Evolutionary conservation across 37 sponge, comb jelly and placozoan genomes (phyloP), one percentile per base, ranked within the genome.

Genomic region (Agelas oroides): DNA sequence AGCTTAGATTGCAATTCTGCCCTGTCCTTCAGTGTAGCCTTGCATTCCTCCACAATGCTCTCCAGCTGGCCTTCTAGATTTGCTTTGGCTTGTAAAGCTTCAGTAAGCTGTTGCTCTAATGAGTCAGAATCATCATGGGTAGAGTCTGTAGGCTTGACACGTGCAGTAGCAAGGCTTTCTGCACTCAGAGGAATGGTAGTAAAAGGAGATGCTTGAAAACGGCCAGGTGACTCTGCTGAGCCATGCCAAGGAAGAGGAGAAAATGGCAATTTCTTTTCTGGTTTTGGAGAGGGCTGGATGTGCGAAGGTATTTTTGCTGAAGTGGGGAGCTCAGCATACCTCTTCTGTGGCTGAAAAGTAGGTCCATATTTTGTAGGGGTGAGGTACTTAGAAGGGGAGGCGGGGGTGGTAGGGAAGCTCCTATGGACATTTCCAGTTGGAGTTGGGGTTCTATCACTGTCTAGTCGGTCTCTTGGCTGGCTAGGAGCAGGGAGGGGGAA

Each of bases 31-130:
- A 93, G 69, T 5, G 69, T 68, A 21, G 68, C 35, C 60, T 82
- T 76, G 41, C 90, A 89, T 58, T 93, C 90, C 14, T 82, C 79
- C 39, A 78, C 54, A 53, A 93, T 80, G 32, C 80, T 61, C 33
- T 93, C 90, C 33, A 89, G 79, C 69, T 93, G 83, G 0, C 94
- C 94, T 25, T 83, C 90, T 53, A 93, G 58, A 20, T 84, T 24
- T 2, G 87, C 87, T 71, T 73, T 82, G 28, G 59, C 38, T 37
- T 81, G 55, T 38, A 80, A 61, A 14, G 65, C 82, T 27, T 76
- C 65, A 0, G 61, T 36, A 6, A 91, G 68, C 57, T 89, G 53
- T 25, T 78, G 40, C 62, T 78, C 64, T 15, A 89, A 67, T 20
- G 57, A 34, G 16, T 32, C 17, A 5, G 36, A 20, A 28, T 77